Conservation (phyloP, 2,888 invertebrate species). For the Oithona nana region DNA sequence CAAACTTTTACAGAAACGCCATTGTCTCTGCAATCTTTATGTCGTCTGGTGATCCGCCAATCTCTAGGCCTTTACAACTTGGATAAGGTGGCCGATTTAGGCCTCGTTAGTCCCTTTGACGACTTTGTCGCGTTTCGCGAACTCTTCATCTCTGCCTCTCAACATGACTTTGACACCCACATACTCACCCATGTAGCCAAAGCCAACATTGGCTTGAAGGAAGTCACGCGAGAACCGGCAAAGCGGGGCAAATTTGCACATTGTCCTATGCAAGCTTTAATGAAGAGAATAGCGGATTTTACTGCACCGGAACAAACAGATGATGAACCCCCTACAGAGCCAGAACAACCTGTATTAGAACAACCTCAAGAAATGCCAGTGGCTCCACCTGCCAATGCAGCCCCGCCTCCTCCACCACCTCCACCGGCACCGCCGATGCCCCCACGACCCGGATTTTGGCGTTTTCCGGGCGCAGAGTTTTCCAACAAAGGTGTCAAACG, state of each 20-base stretch:
- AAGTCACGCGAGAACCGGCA: not conserved
- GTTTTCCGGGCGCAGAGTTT: not conserved
- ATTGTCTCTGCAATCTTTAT: not conserved
- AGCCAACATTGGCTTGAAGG: not conserved
- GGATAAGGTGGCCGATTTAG: not conserved
- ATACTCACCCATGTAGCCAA: not conserved
- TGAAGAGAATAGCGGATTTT: too few species aligned
- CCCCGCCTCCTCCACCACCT: constrained; percentile 3
- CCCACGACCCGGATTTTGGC: constrained; percentile 7
- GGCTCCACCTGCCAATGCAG: not conserved
- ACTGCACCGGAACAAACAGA: not conserved
- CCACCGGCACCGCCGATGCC: constrained; percentile 10
- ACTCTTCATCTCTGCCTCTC: not conserved
- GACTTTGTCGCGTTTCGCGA: not conserved
- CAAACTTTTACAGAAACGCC: not conserved
- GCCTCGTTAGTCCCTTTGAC: not conserved
- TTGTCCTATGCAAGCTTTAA: not conserved
- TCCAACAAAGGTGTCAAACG: not conserved
- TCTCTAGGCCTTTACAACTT: not conserved
- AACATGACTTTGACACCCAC: not conserved
- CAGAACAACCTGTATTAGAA: not conserved
- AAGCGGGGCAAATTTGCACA: not conserved
- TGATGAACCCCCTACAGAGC: not conserved
- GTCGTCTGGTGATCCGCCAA: not conserved
- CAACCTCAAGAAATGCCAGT: not conserved